Evolutionary conservation across 2,797 vertebrate species (phyloP), one percentile per base, ranked within the genome.

Genomic region (Sebastes flavidus): DNA sequence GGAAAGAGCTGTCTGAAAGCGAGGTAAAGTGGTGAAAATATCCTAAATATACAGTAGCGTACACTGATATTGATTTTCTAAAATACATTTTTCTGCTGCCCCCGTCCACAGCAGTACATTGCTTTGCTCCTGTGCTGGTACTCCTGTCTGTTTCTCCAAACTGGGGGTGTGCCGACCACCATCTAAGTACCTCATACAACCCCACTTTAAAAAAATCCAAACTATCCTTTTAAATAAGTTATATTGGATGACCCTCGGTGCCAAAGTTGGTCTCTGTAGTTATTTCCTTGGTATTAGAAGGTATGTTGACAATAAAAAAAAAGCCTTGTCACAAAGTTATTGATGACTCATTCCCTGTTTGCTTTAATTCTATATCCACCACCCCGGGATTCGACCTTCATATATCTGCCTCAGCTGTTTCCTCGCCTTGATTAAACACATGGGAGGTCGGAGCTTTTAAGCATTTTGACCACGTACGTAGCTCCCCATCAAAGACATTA

Each of bases 401-500:
- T 59, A 63, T n/a, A 78, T 77, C 86, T 54, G 73, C 72, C 76
- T 89, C 83, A 78, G 82, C 82, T 66, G 30, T 87, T 85, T 81
- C 77, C 55, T 8, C 0, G 32, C 66, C 68, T 75, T 91, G 78
- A 84, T 90, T 87, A 90, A 89, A 92, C 83, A 77, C 60, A 52
- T 4, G 54, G 78, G 87, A 88, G 85, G 85, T 88, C 52, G 49
- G 73, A 52, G 70, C 77, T 61, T 74, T 81, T 87, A 81, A 84
- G 81, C 59, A 91, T 89, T 87, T 76, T 66, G 46, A 66, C 72
- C 92, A 92, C 84, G 89, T 91, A 63, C 29, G 5, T 58, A 4
- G 14, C 66, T 61, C 63, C 56, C 75, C 63, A 61, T 72, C 83
- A 60, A 52, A 81, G 13, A 79, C 72, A 82, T 88, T 84, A 91